Base-by-base conservation (phyloP, 2,113 vertebrate species). In the Paratilapia polleni region DNA sequence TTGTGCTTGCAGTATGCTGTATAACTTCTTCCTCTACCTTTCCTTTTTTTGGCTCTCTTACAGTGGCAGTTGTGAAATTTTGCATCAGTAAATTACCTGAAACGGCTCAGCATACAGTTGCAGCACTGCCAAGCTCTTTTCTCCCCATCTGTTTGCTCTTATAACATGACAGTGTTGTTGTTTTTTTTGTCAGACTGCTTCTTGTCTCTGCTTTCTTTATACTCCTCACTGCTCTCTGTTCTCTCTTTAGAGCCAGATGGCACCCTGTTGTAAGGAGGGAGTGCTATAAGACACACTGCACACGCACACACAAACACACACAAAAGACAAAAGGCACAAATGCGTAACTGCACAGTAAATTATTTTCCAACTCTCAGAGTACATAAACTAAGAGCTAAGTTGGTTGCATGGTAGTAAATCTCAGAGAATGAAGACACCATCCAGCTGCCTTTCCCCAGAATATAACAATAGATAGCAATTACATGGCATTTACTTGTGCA, bases 211-310 rank as follows among this genome's bases (percentile, higher is more conserved):
- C 11, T 77, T 66, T 86, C 24, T 76, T 58, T 79, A 2, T 78
- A 19, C 59, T 77, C 77, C 20, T 81, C 57, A 7, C 43, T 78
- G 78, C 12, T 75, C 43, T 31, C 76, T 78, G 63, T 52, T 78
- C 38, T 78, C 47, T 81, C 43, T 24, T 60, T 13, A 52, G 11
- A 78, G 82, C 57, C 43, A 88, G 68, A 84, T 78, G 82, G 62
- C 79, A 81, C 36, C 52, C 22, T 56, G 41, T 47, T 26, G n/a
- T 36, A 49, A 62, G 31, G 8, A 13, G 6, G 15, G 36, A 63
- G 47, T 20, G 38, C 52, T 20, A 43, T 14, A 31, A 66, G 22
- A 70, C 3, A 80, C 28, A 56, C 49, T 19, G 60, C 82, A 64
- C 17, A 43, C 10, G 15, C 49, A 56, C 31, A 54, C 13, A 54